A percentile compares a stretch with the other conserved stretches of the same genome.
Conservation (phyloP, 2,113 vertebrate genomes). For the Salvelinus namaycush region DNA sequence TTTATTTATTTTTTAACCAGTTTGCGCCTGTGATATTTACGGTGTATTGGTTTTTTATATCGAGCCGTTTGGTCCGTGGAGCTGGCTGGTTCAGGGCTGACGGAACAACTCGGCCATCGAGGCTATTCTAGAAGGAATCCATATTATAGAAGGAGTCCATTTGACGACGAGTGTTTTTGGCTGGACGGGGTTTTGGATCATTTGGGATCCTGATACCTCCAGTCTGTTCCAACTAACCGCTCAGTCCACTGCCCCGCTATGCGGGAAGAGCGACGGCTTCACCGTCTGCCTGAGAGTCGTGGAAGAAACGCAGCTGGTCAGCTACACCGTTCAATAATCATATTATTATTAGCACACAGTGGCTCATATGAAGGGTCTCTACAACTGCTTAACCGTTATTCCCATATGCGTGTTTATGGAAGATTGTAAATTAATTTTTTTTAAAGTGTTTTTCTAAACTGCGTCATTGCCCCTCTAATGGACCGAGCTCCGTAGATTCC, state of each 20-base stretch:
- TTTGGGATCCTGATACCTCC: slow-evolving; percentile 20
- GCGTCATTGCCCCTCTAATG: slow-evolving; percentile 68
- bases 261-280: slow-evolving; percentile 52
- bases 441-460: slow-evolving; percentile 73
- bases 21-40: slow-evolving; percentile 56
- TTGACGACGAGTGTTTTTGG: slow-evolving; percentile 20
- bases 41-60: slow-evolving; percentile 59
- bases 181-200: slow-evolving; percentile 4
- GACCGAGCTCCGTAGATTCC: slow-evolving; percentile 41
- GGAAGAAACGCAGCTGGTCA: slow-evolving; percentile 28
- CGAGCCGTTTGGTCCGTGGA: slow-evolving; percentile 1
- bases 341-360: slow-evolving; percentile 11
- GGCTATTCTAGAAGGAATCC: neutral
- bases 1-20: slow-evolving; percentile 23
- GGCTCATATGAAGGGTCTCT: slow-evolving; percentile 13
- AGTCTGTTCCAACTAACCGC: slow-evolving; percentile 8
- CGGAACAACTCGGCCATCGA: slow-evolving; percentile 29
- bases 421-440: slow-evolving; percentile 35
- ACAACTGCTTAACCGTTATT: neutral
- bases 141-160: slow-evolving; percentile 7
- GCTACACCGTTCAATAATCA: slow-evolving; percentile 2
- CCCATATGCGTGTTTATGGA: neutral
- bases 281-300: slow-evolving; percentile 31
- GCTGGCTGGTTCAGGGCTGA: slow-evolving; percentile 18
- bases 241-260: slow-evolving; percentile 16